phyloP scores from a whole-genome alignment of 2,888 invertebrate genomes.

The Gari tellinella region DNA sequence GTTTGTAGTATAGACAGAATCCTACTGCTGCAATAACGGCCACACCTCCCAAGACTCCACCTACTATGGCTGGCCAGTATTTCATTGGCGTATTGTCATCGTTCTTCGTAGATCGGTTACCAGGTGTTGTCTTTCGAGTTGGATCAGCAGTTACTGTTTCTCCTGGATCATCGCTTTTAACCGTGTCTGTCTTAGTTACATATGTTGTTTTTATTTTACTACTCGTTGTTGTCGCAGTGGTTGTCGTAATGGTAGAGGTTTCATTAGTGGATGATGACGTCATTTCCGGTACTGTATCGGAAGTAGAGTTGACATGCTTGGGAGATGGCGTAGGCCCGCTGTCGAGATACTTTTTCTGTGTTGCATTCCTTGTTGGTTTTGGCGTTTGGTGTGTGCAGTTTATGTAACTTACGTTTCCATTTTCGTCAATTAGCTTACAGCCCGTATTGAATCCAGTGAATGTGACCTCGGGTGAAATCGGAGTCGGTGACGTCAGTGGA shows the following conservation, averaged over 20 bases:
- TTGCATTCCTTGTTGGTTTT: neutral
- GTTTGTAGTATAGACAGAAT: constrained; percentile 56
- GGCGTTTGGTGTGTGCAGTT: constrained; percentile 4
- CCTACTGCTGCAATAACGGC: constrained; percentile 50
- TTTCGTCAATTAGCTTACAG: neutral
- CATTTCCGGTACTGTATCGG: neutral
- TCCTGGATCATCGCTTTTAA: too few species aligned
- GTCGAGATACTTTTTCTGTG: constrained; percentile 5
- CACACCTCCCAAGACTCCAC: constrained; percentile 61
- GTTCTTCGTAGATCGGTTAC: neutral
- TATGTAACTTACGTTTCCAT: neutral
- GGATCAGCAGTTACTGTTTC: too few species aligned
- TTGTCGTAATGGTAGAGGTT: too few species aligned
- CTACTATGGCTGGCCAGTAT: constrained; percentile 67
- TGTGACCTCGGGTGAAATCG: constrained; percentile 16
- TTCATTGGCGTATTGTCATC: constrained; percentile 34
- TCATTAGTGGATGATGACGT: neutral
- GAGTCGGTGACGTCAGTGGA: constrained; percentile 23
- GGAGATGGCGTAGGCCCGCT: constrained; percentile 1
- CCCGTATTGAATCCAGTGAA: constrained; percentile 10
- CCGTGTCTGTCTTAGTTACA: too few species aligned
- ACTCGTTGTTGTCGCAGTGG: too few species aligned
- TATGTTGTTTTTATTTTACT: too few species aligned
- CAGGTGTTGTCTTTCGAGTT: constrained; percentile 1
- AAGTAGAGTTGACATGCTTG: neutral